A percentile compares a stretch with the other conserved stretches of the same genome.
These are phyloP conservation scores for Thalpophila matura DNA, from an alignment of 2,888 invertebrate species.

Conservation along the genomic window DNA sequence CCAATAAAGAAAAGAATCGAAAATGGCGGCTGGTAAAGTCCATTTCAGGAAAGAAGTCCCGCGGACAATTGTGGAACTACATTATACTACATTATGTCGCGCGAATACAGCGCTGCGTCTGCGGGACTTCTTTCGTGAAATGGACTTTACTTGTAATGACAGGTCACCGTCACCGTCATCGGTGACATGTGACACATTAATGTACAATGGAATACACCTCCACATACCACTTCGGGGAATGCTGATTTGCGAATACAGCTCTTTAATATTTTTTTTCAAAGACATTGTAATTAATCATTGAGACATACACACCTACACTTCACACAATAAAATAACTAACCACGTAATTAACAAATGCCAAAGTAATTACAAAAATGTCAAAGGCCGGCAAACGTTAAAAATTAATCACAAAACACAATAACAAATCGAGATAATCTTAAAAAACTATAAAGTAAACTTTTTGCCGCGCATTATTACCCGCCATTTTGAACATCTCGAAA, in stretches of 20 bases:
- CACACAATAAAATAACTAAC: constrained; percentile 30
- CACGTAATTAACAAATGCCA: constrained; percentile 53
- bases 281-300: constrained; percentile 26
- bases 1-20: too few relatives aligned
- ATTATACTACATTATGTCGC: too few relatives aligned
- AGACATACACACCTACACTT: background rate
- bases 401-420: constrained; percentile 74
- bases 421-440: constrained; percentile 63
- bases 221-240: background rate
- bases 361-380: constrained; percentile 65
- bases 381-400: constrained; percentile 66
- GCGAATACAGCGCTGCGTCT: too few relatives aligned
- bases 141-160: too few relatives aligned
- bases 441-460: constrained; percentile 72
- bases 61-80: too few relatives aligned
- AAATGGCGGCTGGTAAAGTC: too few relatives aligned
- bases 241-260: background rate
- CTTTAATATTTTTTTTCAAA: constrained; percentile 5
- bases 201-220: constrained; percentile 1
- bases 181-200: too few relatives aligned
- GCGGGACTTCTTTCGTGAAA: too few relatives aligned
- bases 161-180: too few relatives aligned
- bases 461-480: constrained; percentile 73
- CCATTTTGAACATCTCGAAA: constrained; percentile 84
- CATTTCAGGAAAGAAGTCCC: too few relatives aligned